Conservation (phyloP, 2,888 invertebrate genomes). For the Morpho deidamia region DNA sequence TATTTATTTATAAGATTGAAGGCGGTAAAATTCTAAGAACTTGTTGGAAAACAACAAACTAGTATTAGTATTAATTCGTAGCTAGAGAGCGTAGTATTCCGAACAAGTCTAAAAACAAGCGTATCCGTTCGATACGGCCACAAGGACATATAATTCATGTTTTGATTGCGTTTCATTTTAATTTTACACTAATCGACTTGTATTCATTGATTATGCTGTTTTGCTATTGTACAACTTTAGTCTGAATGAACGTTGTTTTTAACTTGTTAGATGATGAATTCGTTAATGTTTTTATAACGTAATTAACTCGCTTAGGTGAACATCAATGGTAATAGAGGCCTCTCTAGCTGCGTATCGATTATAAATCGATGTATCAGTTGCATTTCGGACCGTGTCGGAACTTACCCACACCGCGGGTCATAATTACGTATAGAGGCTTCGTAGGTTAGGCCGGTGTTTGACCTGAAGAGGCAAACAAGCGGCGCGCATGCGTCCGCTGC, state of each 20-base stretch:
- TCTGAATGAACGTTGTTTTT: neutral
- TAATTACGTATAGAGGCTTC: conserved; percentile 54
- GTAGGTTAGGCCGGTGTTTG: conserved; percentile 71
- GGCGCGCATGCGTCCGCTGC: conserved; percentile 65
- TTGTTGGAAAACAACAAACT: neutral
- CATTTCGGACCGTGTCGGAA: conserved; percentile 39
- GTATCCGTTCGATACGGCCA: conserved; percentile 18
- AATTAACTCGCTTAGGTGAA: neutral
- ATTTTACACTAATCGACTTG: conserved; percentile 26
- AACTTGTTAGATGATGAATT: neutral
- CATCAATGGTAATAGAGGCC: neutral
- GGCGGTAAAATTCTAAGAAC: too few relatives aligned
- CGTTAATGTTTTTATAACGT: neutral
- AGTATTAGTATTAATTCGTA: neutral
- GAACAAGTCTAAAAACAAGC: conserved; percentile 20
- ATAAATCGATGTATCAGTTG: conserved; percentile 21
- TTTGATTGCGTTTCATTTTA: conserved; percentile 34
- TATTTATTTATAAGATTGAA: too few relatives aligned
- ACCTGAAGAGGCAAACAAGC: conserved; percentile 67
- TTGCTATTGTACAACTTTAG: neutral
- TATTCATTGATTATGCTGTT: conserved; percentile 23
- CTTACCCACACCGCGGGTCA: conserved; percentile 49
- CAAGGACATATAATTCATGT: conserved; percentile 32
- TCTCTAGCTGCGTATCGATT: neutral
- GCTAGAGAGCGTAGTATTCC: conserved; percentile 14